Evolutionary conservation across 2,888 invertebrate genomes (phyloP).

Genomic region (Arge pagana): DNA sequence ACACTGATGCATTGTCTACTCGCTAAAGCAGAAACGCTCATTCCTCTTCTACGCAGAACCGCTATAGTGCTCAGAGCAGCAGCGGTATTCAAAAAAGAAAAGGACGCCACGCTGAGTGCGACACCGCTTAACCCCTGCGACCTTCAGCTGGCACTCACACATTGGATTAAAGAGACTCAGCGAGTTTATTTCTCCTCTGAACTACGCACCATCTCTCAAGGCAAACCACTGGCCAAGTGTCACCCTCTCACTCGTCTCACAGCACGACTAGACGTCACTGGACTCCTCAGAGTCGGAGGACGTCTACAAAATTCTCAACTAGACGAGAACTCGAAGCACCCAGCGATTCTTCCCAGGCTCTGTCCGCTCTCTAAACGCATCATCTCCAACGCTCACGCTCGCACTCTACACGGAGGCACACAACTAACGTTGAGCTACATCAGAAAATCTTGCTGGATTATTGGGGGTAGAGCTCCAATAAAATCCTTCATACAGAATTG

Average conservation of each 20-base stretch:
- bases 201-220: neutral
- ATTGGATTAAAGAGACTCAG: neutral
- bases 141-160: neutral
- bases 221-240: constrained; percentile 1
- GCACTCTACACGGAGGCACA: constrained; percentile 26
- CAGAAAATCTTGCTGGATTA: constrained; percentile 5
- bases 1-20: no score
- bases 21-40: neutral
- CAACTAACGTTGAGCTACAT: constrained; percentile 20
- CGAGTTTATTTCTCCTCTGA: neutral
- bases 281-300: constrained; percentile 28
- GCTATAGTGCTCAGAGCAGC: neutral
- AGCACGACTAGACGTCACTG: constrained; percentile 8
- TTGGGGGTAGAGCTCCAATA: constrained; percentile 9
- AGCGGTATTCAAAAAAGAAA: neutral
- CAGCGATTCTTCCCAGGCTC: constrained; percentile 11
- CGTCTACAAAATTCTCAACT: constrained; percentile 18
- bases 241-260: constrained; percentile 19
- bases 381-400: constrained; percentile 18
- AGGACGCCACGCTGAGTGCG: neutral
- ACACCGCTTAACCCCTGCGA: neutral
- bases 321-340: constrained; percentile 15
- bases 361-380: constrained; percentile 13
- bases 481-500: constrained; percentile 4
- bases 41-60: neutral